Evolutionary conservation across 2,888 invertebrate species (phyloP).

Genomic region (Patella pellucida): DNA sequence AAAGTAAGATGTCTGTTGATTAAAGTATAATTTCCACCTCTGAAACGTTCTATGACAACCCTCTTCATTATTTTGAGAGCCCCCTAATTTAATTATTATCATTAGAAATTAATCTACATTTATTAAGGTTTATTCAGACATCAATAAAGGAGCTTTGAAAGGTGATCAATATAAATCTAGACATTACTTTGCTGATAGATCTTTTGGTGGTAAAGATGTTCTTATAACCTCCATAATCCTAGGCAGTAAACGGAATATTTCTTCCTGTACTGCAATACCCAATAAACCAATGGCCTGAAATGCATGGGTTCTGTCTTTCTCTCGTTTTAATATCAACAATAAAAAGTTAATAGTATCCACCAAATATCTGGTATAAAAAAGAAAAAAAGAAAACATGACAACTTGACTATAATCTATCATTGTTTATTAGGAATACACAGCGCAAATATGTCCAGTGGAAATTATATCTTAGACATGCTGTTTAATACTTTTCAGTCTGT

Average conservation of each 20-base stretch:
- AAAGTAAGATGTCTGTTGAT: not conserved
- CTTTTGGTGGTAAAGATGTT: slow-evolving; percentile 80
- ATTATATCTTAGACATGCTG: no score
- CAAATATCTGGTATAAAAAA: slow-evolving; percentile 54
- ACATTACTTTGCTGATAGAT: slow-evolving; percentile 64
- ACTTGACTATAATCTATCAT: no score
- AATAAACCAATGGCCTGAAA: slow-evolving; percentile 92
- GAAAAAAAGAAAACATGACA: not conserved
- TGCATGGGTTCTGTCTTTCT: slow-evolving; percentile 86
- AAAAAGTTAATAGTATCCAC: slow-evolving; percentile 81
- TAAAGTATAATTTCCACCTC: no score
- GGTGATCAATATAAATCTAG: no score
- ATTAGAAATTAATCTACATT: slow-evolving; percentile 12
- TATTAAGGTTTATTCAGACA: not conserved
- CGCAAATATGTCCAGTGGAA: no score
- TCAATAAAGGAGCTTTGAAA: not conserved
- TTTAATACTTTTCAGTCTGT: no score
- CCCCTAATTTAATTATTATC: no score
- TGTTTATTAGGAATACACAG: no score
- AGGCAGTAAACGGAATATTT: slow-evolving; percentile 84
- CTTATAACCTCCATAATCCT: slow-evolving; percentile 89
- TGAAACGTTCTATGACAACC: no score
- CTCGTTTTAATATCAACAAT: slow-evolving; percentile 77
- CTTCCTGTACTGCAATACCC: slow-evolving; percentile 87
- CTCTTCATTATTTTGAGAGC: no score